Conservation (phyloP, 1,140 invertebrate genomes). For the Drosophila prosaltans region DNA sequence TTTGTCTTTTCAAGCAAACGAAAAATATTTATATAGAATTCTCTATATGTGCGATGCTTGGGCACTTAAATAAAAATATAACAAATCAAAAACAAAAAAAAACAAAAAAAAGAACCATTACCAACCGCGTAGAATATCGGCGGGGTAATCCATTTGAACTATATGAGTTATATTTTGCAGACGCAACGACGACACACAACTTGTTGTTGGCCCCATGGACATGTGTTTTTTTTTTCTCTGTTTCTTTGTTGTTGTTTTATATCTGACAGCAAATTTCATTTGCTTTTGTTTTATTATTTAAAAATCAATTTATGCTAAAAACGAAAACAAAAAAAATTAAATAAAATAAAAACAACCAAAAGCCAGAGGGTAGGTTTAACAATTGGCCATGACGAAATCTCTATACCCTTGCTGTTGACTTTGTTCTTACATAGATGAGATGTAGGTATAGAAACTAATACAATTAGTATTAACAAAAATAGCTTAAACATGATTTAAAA, state of each 20-base stretch:
- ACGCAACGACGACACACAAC: constrained; percentile 64
- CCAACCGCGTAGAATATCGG: constrained; percentile 13
- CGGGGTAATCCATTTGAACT: constrained; percentile 55
- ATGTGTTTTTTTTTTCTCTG: constrained; percentile 33
- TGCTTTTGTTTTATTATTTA: constrained; percentile 55
- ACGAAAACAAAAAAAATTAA: neutral
- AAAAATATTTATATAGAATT: constrained; percentile 33
- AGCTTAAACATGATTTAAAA: no score
- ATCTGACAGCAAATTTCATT: constrained; percentile 44
- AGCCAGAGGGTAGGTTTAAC: no score
- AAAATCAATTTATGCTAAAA: constrained; percentile 63
- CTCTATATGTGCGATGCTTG: neutral
- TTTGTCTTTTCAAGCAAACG: constrained; percentile 55
- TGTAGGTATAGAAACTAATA: no score
- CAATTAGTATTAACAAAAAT: no score
- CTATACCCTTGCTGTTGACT: neutral
- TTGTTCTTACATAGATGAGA: no score
- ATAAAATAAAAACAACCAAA: neutral
- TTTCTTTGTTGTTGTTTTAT: constrained; percentile 3
- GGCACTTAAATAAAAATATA: neutral
- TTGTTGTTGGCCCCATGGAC: constrained; percentile 41
- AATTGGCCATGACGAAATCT: neutral
- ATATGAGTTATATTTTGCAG: constrained; percentile 73
- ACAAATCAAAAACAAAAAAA: neutral
- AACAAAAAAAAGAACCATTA: neutral